phyloP scores from a whole-genome alignment of 2,797 vertebrate genomes.

The Natrix natrix region DNA sequence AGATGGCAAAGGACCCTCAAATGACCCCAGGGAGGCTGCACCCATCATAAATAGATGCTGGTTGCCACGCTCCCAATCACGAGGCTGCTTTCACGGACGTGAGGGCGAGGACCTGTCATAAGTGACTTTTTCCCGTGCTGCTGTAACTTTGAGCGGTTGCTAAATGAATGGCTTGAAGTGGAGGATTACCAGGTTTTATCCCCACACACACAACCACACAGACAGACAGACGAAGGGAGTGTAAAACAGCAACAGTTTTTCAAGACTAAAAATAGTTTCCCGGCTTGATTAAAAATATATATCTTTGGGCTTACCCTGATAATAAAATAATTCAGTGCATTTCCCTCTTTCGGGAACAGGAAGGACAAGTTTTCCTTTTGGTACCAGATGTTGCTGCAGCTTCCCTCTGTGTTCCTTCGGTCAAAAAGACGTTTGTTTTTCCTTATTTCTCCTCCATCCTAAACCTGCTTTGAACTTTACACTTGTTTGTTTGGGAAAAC shows the following conservation, averaged over 20 bases:
- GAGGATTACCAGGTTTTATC: background rate
- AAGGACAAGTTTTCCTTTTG: slow-evolving; percentile 1
- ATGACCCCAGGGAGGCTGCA: background rate
- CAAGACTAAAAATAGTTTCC: background rate
- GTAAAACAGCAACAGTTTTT: background rate
- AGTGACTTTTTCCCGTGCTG: background rate
- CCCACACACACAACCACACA: background rate
- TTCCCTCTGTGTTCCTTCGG: background rate
- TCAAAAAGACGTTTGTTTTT: background rate
- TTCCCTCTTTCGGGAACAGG: background rate
- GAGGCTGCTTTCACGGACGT: background rate
- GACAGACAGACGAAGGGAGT: background rate
- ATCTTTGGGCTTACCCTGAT: background rate
- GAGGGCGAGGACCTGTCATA: background rate
- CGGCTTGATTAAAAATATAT: background rate
- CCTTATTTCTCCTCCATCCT: background rate
- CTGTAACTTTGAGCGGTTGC: background rate
- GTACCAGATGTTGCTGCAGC: too few species aligned
- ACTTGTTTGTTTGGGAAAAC: background rate
- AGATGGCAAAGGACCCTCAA: too few species aligned
- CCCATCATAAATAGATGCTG: background rate
- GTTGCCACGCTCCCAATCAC: background rate
- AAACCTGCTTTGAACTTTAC: background rate
- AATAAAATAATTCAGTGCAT: slow-evolving; percentile 18
- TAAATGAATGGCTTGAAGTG: background rate